Conservation (phyloP, 1,140 invertebrate genomes). For the Calliopsis andreniformis region DNA sequence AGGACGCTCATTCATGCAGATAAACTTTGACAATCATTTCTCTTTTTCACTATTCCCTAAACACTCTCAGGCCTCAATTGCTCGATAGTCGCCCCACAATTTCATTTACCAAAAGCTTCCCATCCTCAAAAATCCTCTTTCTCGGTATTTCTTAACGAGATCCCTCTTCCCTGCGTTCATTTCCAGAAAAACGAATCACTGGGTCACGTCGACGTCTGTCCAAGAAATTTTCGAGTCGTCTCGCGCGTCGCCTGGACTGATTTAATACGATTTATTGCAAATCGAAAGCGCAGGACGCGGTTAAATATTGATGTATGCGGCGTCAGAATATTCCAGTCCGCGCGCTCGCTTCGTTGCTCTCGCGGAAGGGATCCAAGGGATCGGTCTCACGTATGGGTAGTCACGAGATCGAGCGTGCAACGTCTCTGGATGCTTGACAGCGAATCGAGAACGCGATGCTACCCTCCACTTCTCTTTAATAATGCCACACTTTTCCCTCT, state of each 20-base stretch:
- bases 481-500: neutral
- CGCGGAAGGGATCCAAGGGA: neutral
- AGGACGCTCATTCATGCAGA: too few species aligned
- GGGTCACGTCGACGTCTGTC: neutral
- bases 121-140: too few species aligned
- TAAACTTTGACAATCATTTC: too few species aligned
- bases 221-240: neutral
- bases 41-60: too few species aligned
- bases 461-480: neutral
- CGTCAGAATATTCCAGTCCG: constrained; percentile 23
- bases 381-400: constrained; percentile 17
- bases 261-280: constrained; percentile 44
- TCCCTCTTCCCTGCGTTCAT: too few species aligned
- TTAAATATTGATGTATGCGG: constrained; percentile 43
- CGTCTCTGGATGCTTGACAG: neutral
- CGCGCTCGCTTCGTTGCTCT: neutral
- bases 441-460: neutral
- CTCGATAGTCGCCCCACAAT: too few species aligned
- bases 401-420: constrained; percentile 1
- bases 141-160: too few species aligned
- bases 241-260: neutral
- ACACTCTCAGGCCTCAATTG: too few species aligned
- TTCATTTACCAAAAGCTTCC: too few species aligned
- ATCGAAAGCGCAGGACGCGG: constrained; percentile 11
- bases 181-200: neutral